Base-by-base conservation (phyloP, 1,140 invertebrate species). In the Pseudachorutes palmiensis region DNA sequence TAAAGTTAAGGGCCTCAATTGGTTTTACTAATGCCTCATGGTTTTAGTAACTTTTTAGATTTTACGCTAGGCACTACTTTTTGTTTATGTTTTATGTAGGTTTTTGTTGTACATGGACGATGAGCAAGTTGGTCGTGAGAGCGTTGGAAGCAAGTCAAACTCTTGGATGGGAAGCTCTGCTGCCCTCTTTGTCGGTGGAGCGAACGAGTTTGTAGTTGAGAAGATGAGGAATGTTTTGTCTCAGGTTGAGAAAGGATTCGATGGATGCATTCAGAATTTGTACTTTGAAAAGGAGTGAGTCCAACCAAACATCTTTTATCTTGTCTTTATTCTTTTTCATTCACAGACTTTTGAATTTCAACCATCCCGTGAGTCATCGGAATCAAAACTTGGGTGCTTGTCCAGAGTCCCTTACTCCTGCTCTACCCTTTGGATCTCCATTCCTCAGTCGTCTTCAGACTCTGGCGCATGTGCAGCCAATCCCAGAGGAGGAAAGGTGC, bases 201-300 rank as follows among this genome's bases (percentile, higher is more conserved):
- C 86, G 5, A 69, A 45, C 31, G 3, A 22, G 0, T 3, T 58
- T 2, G 65, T 69, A 28, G 45, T 61, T 48, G n/a, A 24, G n/a
- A 55, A 69, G 45, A 70, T 65, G 65, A 22, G 29, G 28, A 48
- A 67, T 9, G 66, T 65, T 0, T 26, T 67, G 31, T 57, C 66
- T 2, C 49, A 49, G n/a, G 31, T 71, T 3, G 63, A 48, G 1
- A 57, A 36, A 55, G 65, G 69, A 1, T 71, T 71, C 61, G 81
- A 82, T 64, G 91, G 91, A 31, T 86, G 88, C 3, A 87, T 94
- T 26, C 86, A 85, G 72, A 88, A 94, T 79, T 83, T 88, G 22
- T 85, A 90, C 64, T 86, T 92, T 68, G 88, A 91, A 75, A 85
- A 90, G 70, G 81, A 84, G 87, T 89, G 79, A 82, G 83, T 81